Evolutionary conservation across 2,888 invertebrate species (phyloP).

Genomic region (Caenorhabditis zanzibari): DNA sequence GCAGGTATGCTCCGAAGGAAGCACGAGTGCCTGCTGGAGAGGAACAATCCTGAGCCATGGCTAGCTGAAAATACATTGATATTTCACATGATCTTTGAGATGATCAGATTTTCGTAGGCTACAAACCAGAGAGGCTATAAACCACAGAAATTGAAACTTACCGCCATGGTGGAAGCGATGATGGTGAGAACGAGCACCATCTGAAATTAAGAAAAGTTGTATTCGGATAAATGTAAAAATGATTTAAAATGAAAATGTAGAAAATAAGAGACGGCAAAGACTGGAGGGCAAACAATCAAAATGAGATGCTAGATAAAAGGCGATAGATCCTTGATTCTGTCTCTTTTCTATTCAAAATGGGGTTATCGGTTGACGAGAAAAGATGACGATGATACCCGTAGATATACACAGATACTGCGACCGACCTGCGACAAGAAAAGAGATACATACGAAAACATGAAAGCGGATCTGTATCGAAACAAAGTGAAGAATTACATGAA

Average conservation of each 20-base stretch:
- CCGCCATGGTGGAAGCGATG: slow-evolving; percentile 37
- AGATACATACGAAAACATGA: slow-evolving; percentile 49
- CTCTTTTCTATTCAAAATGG: slow-evolving; percentile 27
- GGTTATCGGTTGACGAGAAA: slow-evolving; percentile 49
- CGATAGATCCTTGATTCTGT: slow-evolving; percentile 23
- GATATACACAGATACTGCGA: slow-evolving; percentile 47
- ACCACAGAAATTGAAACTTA: slow-evolving; percentile 8
- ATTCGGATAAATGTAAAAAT: not conserved
- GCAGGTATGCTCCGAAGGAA: slow-evolving; percentile 79
- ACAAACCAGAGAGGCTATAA: not conserved
- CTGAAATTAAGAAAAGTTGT: slow-evolving; percentile 33
- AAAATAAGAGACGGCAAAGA: slow-evolving; percentile 19
- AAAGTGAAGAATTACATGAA: slow-evolving; percentile 29
- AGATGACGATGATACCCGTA: slow-evolving; percentile 49
- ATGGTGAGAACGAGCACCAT: slow-evolving; percentile 59
- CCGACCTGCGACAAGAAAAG: slow-evolving; percentile 16
- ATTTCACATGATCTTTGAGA: not conserved
- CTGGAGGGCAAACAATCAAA: slow-evolving; percentile 46
- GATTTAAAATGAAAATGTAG: slow-evolving; percentile 4
- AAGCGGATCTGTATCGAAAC: slow-evolving; percentile 52
- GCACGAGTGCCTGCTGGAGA: slow-evolving; percentile 71
- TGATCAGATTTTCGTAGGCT: not conserved
- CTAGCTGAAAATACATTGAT: slow-evolving; percentile 41
- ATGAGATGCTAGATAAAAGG: slow-evolving; percentile 24
- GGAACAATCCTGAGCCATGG: slow-evolving; percentile 74